A percentile compares a stretch with the other conserved stretches of the same genome.
These are phyloP conservation scores for Limnephilus auricula DNA, from an alignment of 2,888 invertebrate species.

Conservation along the genomic window DNA sequence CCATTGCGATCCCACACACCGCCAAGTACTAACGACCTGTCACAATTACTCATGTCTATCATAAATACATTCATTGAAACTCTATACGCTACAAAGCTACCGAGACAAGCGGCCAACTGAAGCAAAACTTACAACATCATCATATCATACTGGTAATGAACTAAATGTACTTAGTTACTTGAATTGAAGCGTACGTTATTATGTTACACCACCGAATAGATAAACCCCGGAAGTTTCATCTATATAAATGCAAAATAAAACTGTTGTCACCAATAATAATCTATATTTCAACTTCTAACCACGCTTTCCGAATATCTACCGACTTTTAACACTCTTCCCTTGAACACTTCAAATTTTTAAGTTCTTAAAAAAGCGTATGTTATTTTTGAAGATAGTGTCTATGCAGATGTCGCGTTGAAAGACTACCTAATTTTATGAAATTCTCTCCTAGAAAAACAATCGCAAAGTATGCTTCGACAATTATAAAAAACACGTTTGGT, in stretches of 20 bases:
- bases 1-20: background rate
- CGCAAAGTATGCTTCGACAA: no score
- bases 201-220: background rate
- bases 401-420: background rate
- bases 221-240: background rate
- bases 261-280: no score
- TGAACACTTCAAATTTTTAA: no score
- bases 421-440: background rate
- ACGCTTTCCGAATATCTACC: no score
- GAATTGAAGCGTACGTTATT: background rate
- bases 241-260: background rate
- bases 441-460: no score
- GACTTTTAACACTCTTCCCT: no score
- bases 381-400: no score
- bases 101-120: background rate
- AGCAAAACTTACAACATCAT: conserved; percentile 5
- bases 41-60: background rate
- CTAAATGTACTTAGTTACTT: background rate
- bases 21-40: background rate
- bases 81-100: background rate
- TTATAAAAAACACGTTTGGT: no score
- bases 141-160: background rate
- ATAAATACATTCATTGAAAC: conserved; percentile 3
- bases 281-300: no score
- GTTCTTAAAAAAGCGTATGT: no score